These are phyloP conservation scores for Etia nguti DNA, from an alignment of 2,113 vertebrate species.

Conservation along the genomic window DNA sequence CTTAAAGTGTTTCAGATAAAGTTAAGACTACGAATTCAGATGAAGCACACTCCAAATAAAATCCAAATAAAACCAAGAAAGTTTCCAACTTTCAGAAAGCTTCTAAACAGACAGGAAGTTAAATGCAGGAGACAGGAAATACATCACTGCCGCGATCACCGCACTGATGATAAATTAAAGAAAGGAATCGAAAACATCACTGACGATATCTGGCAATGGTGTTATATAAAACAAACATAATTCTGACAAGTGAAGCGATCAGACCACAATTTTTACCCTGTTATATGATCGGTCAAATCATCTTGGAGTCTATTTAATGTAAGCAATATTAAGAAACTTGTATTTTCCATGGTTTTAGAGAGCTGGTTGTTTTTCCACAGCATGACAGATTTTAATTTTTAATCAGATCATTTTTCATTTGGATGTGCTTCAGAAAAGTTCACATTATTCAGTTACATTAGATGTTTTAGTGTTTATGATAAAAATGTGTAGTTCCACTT, in stretches of 20 bases:
- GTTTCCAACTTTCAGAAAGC: too few species aligned
- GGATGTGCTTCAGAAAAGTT: not conserved
- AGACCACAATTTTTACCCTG: not conserved
- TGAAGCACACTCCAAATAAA: not conserved
- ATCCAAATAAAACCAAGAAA: not conserved
- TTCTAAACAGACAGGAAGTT: not conserved
- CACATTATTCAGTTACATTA: not conserved
- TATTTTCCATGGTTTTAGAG: not conserved
- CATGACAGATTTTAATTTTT: not conserved
- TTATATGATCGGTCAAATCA: not conserved
- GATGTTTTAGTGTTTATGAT: not conserved
- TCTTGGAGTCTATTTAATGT: not conserved
- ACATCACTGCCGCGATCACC: not conserved
- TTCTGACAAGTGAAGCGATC: not conserved
- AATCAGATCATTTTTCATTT: not conserved
- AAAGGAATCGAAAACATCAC: not conserved
- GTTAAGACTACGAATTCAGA: not conserved
- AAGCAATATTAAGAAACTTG: not conserved
- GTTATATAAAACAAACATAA: not conserved
- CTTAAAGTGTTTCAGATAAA: not conserved
- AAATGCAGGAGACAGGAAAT: not conserved
- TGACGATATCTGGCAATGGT: not conserved
- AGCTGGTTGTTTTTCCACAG: not conserved
- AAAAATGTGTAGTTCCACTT: not conserved
- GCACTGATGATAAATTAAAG: not conserved